Percentiles rank a stretch among this genome's conserved stretches.
phyloP scores from a whole-genome alignment of 2,113 vertebrate species.

The Grus americana region DNA sequence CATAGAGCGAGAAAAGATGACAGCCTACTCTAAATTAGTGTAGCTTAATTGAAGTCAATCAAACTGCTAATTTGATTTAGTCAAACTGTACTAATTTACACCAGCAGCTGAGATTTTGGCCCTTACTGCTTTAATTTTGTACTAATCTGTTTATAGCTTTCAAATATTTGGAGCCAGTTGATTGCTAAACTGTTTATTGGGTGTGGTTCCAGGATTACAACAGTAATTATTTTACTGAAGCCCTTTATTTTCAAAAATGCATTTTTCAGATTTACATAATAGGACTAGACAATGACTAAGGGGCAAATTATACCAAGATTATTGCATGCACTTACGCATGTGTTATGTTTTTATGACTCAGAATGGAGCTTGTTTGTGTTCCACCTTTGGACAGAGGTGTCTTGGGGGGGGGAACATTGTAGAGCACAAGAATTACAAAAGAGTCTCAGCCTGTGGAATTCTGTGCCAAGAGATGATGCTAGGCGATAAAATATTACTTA shows the following conservation, averaged over 20 bases:
- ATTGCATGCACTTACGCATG: constrained; percentile 77
- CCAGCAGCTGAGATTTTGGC: constrained; percentile 20
- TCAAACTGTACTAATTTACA: constrained; percentile 31
- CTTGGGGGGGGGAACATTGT: constrained; percentile 15
- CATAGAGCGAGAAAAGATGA: not conserved
- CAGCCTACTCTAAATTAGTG: constrained; percentile 24
- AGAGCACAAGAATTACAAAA: constrained; percentile 61
- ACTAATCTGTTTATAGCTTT: constrained; percentile 68
- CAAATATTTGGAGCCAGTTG: constrained; percentile 54
- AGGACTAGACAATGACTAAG: constrained; percentile 83
- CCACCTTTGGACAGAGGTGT: constrained; percentile 70
- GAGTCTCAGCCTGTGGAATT: constrained; percentile 23
- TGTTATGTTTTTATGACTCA: constrained; percentile 76
- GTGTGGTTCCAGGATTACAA: constrained; percentile 68
- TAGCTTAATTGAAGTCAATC: constrained; percentile 50
- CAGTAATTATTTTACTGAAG: constrained; percentile 69
- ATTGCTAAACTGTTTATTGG: constrained; percentile 77
- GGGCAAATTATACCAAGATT: constrained; percentile 79
- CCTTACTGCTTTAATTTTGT: constrained; percentile 41
- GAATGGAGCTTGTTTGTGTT: constrained; percentile 71
- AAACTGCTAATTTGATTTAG: constrained; percentile 57
- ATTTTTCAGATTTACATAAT: constrained; percentile 81
- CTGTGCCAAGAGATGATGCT: constrained; percentile 41
- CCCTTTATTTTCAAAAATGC: constrained; percentile 72
- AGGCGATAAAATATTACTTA: constrained; percentile 50